Percentiles rank a stretch among this genome's conserved stretches.
Evolutionary conservation across 2,888 invertebrate species (phyloP).

Genomic region (Pandemis heparana): DNA sequence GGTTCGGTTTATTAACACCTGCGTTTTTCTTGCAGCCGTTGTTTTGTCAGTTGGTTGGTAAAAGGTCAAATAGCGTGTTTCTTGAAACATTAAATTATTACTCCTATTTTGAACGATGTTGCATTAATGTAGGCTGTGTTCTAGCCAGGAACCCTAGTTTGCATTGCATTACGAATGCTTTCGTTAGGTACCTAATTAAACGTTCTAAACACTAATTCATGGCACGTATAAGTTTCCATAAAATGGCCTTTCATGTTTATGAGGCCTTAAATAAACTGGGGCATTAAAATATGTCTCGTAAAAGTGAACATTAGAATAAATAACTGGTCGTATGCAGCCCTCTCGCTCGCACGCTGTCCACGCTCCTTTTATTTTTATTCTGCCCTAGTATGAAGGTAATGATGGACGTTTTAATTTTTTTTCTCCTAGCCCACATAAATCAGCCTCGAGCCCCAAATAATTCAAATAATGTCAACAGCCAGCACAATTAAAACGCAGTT

Average conservation of each 20-base stretch:
- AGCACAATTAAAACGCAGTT: conserved; percentile 62
- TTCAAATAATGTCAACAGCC: conserved; percentile 73
- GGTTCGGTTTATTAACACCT: conserved; percentile 31
- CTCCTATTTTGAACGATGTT: background rate
- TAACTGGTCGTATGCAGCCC: conserved; percentile 54
- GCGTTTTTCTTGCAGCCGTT: conserved; percentile 21
- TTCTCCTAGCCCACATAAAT: conserved; percentile 68
- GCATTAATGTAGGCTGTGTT: background rate
- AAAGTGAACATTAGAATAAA: conserved; percentile 71
- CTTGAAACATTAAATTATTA: background rate
- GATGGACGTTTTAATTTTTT: conserved; percentile 48
- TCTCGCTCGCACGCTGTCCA: conserved; percentile 50
- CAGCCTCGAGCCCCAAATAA: conserved; percentile 64
- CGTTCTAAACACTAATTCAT: conserved; percentile 44
- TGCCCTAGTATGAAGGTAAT: conserved; percentile 41
- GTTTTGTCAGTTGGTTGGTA: conserved; percentile 24
- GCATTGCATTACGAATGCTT: conserved; percentile 20
- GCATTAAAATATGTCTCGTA: conserved; percentile 69
- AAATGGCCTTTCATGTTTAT: conserved; percentile 63
- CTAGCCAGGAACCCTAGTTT: background rate
- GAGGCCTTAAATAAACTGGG: conserved; percentile 64
- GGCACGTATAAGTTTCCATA: conserved; percentile 53
- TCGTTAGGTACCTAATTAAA: conserved; percentile 27
- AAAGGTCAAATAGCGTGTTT: conserved; percentile 31
- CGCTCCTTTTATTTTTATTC: conserved; percentile 48